Conservation (phyloP, 2,888 invertebrate genomes). For the Laothoe populi region DNA sequence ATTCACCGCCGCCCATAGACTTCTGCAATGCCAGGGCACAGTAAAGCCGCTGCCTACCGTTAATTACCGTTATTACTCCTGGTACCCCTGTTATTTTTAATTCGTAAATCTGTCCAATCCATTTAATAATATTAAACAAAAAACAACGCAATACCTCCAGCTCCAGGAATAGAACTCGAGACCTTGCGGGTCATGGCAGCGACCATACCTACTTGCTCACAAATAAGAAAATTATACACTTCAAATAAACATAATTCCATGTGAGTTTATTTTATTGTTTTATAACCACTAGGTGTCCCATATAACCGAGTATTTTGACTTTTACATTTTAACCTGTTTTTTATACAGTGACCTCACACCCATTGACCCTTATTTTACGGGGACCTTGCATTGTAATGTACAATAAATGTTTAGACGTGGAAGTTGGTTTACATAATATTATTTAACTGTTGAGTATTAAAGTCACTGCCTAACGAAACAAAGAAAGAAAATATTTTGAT, state of each 20-base stretch:
- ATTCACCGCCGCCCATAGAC: too few relatives aligned
- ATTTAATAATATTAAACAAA: too few relatives aligned
- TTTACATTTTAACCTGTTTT: slow-evolving; percentile 11
- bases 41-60: too few relatives aligned
- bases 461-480: too few relatives aligned
- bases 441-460: neutral
- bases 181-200: neutral
- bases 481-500: too few relatives aligned
- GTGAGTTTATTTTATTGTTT: slow-evolving; percentile 18
- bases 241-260: neutral
- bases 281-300: slow-evolving; percentile 1
- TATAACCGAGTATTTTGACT: slow-evolving; percentile 1
- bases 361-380: slow-evolving; percentile 15
- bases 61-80: too few relatives aligned
- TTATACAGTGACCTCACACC: slow-evolving; percentile 10
- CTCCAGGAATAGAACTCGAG: neutral
- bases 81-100: too few relatives aligned
- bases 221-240: neutral
- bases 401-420: slow-evolving; percentile 3
- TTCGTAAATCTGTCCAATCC: too few relatives aligned
- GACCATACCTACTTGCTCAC: neutral
- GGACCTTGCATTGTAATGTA: slow-evolving; percentile 10
- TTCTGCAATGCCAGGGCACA: too few relatives aligned
- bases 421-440: neutral
- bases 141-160: neutral